These are phyloP conservation scores for Rhagonycha fulva DNA, from an alignment of 2,888 invertebrate species.

Conservation along the genomic window DNA sequence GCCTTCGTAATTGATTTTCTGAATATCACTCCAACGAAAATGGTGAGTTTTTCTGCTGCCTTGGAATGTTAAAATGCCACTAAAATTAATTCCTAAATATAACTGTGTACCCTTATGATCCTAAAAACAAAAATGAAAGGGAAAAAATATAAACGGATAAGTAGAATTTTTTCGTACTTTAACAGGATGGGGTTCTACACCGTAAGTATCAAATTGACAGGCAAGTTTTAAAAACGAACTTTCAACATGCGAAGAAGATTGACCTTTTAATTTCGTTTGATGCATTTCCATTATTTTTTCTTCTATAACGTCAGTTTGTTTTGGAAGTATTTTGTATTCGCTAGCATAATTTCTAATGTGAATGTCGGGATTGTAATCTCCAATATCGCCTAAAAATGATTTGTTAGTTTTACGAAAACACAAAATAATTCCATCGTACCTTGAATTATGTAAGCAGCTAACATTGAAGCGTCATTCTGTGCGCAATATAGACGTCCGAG, in stretches of 20 bases:
- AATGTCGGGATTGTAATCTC: slow-evolving; percentile 88
- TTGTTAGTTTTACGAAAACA: background rate
- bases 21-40: slow-evolving; percentile 95
- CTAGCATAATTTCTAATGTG: slow-evolving; percentile 89
- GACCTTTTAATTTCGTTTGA: slow-evolving; percentile 82
- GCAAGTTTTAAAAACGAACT: slow-evolving; percentile 89
- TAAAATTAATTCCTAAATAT: slow-evolving; percentile 93
- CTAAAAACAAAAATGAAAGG: slow-evolving; percentile 56
- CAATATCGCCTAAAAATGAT: slow-evolving; percentile 80
- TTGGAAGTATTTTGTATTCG: slow-evolving; percentile 87
- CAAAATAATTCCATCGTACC: slow-evolving; percentile 63
- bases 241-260: slow-evolving; percentile 86
- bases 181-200: slow-evolving; percentile 96
- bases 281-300: slow-evolving; percentile 93
- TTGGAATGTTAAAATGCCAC: slow-evolving; percentile 93
- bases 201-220: slow-evolving; percentile 92
- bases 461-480: slow-evolving; percentile 83
- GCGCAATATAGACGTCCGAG: slow-evolving; percentile 95
- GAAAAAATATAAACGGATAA: background rate
- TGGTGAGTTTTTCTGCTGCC: slow-evolving; percentile 91
- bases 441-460: slow-evolving; percentile 92
- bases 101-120: slow-evolving; percentile 91
- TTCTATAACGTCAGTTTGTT: slow-evolving; percentile 91
- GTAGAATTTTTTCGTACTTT: slow-evolving; percentile 70
- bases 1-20: slow-evolving; percentile 95